Evolutionary conservation across 2,113 vertebrate species (phyloP).

Genomic region (Pterophyllum scalare): DNA sequence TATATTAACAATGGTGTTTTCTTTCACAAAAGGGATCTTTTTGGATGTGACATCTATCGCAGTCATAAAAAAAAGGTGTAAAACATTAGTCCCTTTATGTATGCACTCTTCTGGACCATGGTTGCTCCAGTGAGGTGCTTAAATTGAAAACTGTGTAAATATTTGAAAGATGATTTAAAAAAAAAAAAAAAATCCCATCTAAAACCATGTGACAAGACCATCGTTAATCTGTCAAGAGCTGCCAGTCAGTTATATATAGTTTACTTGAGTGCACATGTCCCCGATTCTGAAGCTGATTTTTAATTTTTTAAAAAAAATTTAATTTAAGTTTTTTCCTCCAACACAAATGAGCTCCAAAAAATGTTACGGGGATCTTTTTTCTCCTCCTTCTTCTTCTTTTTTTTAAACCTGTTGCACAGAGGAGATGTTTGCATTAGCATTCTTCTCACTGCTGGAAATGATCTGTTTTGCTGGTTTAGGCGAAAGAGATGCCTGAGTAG

Average conservation of each 20-base stretch:
- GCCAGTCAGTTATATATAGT: not conserved
- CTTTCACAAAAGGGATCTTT: slow-evolving; percentile 56
- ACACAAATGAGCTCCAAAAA: not conserved
- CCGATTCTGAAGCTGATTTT: not conserved
- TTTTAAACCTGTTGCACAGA: not conserved
- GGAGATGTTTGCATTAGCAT: not conserved
- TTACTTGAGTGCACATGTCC: not conserved
- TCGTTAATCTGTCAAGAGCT: not conserved
- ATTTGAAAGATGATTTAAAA: too few species aligned
- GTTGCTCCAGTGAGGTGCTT: not conserved
- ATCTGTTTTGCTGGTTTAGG: too few species aligned
- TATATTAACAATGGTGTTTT: slow-evolving; percentile 63
- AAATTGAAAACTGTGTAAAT: not conserved
- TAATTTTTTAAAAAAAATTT: too few species aligned
- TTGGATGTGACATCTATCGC: slow-evolving; percentile 40
- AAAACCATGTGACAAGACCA: not conserved
- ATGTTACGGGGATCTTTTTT: not conserved
- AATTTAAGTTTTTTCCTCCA: not conserved
- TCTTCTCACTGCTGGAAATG: not conserved
- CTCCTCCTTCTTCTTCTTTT: fast-evolving
- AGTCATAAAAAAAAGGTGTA: slow-evolving; percentile 17
- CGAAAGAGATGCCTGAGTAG: not conserved
- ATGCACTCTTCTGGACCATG: not conserved
- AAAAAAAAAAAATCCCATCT: not conserved
- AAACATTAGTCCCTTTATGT: slow-evolving; percentile 16